Evolutionary conservation across 2,113 vertebrate genomes (phyloP), one percentile per base, ranked within the genome.

Genomic region (Phainopepla nitens): DNA sequence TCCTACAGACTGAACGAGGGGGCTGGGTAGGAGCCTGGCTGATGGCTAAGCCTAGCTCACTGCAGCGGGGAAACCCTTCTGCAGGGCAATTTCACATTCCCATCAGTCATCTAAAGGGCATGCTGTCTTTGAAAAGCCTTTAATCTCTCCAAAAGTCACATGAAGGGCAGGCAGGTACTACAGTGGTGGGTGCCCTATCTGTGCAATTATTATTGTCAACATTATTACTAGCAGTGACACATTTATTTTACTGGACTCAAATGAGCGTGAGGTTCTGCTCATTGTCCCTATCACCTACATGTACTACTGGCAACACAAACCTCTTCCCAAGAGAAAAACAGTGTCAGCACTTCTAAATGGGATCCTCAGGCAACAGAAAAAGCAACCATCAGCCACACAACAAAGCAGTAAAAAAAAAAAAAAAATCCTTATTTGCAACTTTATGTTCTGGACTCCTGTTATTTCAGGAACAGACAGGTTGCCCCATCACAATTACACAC

Each of bases 131-230:
- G 27, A 83, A 73, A 60, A 92, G 21, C 51, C 58, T 73, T 86
- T 68, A 64, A 80, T 66, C 22, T 70, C 60, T 78, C 20, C 36
- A 92, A 78, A 89, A 81, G 72, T 53, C 72, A 78, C 49, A 45
- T 18, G 53, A 94, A 86, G 36, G 64, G 27, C 72, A 78, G 76
- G 31, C 64, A 90, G 77, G 54, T 81, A 68, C 28, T 41, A 72
- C 1, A 0, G 16, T 0, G 0, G 60, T 58, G 27, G 21, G 10
- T 68, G 42, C 51, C n/a, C 47, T 66, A 0, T 24, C 36, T 4
- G 3, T 29, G 44, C 35, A 78, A 86, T 41, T 94, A 72, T 49
- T 73, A 44, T 0, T 89, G 76, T 36, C 79, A 94, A 80, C n/a
- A 45, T 65, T 62, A 93, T 25, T 65, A 86, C 31, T 56, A 73